A percentile compares a stretch with the other conserved stretches of the same genome.
Conservation (phyloP, 2,797 vertebrate species). For the Nannoperca australis region DNA sequence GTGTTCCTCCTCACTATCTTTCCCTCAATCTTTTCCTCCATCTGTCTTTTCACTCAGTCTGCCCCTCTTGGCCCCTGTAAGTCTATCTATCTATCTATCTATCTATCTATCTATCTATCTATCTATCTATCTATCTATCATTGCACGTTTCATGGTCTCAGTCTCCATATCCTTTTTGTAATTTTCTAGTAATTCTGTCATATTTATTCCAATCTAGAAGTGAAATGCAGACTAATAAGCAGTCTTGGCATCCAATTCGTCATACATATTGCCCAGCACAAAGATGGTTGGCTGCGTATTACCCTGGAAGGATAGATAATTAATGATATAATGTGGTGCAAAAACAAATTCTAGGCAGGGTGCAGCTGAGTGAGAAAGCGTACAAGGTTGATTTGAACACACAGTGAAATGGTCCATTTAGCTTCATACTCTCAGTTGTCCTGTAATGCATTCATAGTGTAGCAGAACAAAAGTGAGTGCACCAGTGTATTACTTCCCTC, state of each 20-base stretch:
- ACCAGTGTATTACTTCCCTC: conserved; percentile 29
- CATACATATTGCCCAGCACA: conserved; percentile 69
- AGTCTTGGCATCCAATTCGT: conserved; percentile 72
- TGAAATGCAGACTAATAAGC: conserved; percentile 74
- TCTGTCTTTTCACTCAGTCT: conserved; percentile 51
- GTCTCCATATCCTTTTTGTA: conserved; percentile 44
- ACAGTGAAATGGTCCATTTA: conserved; percentile 62
- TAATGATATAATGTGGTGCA: conserved; percentile 71
- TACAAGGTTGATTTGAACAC: conserved; percentile 57
- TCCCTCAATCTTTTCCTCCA: conserved; percentile 53
- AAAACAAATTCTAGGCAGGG: conserved; percentile 59
- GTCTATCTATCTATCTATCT: conserved; percentile 37
- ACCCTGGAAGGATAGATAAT: conserved; percentile 74
- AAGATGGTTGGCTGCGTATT: conserved; percentile 66
- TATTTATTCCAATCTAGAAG: conserved; percentile 68
- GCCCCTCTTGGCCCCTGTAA: conserved; percentile 18
- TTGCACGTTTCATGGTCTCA: conserved; percentile 24
- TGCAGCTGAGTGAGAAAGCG: conserved; percentile 54
- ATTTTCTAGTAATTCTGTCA: conserved; percentile 58
- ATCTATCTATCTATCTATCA: conserved; percentile 5
- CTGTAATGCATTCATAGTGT: conserved; percentile 39
- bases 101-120: conserved; percentile 40
- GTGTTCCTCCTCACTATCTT: conserved; percentile 68
- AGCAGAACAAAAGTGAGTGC: conserved; percentile 30
- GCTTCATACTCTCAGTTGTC: conserved; percentile 51